Conservation (phyloP, 2,797 vertebrate species). For the Melopsittacus undulatus region DNA sequence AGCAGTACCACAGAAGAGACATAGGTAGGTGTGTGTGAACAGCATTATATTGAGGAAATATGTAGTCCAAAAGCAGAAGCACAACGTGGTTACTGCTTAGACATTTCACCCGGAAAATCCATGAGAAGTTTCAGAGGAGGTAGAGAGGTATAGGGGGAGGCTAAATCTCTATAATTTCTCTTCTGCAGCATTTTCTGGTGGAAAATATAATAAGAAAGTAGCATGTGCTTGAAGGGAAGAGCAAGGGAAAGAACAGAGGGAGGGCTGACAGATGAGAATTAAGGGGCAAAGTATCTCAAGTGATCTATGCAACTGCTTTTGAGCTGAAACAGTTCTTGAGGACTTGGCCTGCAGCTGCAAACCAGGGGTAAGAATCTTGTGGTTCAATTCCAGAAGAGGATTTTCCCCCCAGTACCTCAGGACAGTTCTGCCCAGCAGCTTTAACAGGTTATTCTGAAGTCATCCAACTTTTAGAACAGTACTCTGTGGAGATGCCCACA, state of each 20-base stretch:
- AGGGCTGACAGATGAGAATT: not conserved
- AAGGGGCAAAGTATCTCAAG: not conserved
- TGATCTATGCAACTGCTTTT: not conserved
- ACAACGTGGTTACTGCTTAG: not conserved
- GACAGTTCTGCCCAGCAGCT: not conserved
- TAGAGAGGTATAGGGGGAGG: not conserved
- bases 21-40: not conserved
- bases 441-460: not conserved
- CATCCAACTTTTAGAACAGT: not conserved
- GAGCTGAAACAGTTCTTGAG: not conserved
- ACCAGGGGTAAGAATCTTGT: not conserved
- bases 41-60: not conserved
- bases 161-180: not conserved
- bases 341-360: not conserved
- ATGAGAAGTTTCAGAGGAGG: not conserved
- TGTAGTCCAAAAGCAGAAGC: not conserved
- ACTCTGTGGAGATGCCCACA: not conserved
- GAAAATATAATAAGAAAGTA: not conserved
- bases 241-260: not conserved
- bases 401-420: not conserved
- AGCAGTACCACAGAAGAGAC: not conserved
- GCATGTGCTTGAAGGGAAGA: not conserved
- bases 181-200: not conserved
- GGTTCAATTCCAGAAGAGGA: not conserved
- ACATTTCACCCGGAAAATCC: not conserved